Conservation (phyloP, 1,140 invertebrate genomes). For the Caenorhabditis tropicalis region DNA sequence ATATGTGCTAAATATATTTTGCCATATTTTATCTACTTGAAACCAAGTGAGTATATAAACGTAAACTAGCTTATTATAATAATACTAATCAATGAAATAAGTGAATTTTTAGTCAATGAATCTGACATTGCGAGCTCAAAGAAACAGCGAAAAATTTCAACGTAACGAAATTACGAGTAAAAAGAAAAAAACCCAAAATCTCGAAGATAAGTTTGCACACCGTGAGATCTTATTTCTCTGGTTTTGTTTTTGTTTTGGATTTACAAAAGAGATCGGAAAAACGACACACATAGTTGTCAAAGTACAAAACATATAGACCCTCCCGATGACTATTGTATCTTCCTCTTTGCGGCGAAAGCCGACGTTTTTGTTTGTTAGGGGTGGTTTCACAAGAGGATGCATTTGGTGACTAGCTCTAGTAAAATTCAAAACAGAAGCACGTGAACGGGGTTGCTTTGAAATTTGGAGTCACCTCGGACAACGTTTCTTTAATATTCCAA, state of each 20-base stretch:
- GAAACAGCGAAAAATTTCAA: not conserved
- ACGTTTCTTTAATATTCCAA: no score
- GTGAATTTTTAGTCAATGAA: no score
- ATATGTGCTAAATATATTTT: no score
- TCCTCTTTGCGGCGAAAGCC: not conserved
- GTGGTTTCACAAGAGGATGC: not conserved
- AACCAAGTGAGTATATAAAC: no score
- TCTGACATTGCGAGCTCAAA: not conserved
- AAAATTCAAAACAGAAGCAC: not conserved
- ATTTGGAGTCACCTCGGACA: no score
- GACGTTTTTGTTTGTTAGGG: slow-evolving; percentile 6
- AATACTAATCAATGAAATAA: no score
- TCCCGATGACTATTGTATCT: slow-evolving; percentile 17
- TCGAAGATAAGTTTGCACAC: slow-evolving; percentile 1
- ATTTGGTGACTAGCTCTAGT: not conserved
- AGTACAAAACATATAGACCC: not conserved
- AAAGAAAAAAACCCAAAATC: not conserved
- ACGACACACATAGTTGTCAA: not conserved
- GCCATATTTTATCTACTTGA: no score
- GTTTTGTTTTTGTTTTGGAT: slow-evolving; percentile 22
- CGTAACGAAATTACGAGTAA: not conserved
- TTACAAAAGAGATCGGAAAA: not conserved
- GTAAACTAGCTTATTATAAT: no score
- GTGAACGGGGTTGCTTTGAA: not conserved
- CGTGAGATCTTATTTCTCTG: not conserved